Percentiles rank a stretch among this genome's conserved stretches.
Evolutionary conservation across 2,113 vertebrate genomes (phyloP).

Genomic region (Grus americana): DNA sequence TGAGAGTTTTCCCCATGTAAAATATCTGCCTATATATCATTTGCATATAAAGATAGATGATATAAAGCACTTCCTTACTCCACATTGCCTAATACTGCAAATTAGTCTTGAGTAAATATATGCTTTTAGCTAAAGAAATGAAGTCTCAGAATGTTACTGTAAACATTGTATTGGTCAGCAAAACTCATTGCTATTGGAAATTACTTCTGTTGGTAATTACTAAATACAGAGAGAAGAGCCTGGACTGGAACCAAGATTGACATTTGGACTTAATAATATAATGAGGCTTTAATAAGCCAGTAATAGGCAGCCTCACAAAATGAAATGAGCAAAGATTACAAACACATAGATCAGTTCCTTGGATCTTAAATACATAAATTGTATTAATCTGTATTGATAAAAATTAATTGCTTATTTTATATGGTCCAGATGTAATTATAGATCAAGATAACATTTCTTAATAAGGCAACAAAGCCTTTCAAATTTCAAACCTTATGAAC

Average conservation of each 20-base stretch:
- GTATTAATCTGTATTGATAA: constrained; percentile 62
- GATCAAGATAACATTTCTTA: constrained; percentile 32
- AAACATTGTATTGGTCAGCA: constrained; percentile 8
- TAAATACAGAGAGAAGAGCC: background rate
- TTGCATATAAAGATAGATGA: background rate
- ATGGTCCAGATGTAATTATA: constrained; percentile 49
- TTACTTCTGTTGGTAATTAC: constrained; percentile 26
- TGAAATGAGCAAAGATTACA: constrained; percentile 60
- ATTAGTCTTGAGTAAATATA: background rate
- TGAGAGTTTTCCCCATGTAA: background rate
- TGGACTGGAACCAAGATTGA: constrained; percentile 39
- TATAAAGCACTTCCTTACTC: background rate
- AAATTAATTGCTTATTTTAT: constrained; percentile 65
- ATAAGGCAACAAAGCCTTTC: background rate
- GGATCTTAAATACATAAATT: constrained; percentile 63
- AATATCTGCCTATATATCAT: rapidly evolving
- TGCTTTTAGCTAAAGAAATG: background rate
- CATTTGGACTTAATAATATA: constrained; percentile 51
- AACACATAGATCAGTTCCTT: constrained; percentile 61
- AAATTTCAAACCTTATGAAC: background rate
- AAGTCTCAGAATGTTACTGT: background rate
- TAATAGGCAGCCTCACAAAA: constrained; percentile 55
- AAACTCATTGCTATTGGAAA: background rate
- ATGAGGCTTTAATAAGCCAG: constrained; percentile 63
- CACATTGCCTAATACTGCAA: background rate